Conservation (phyloP, 2,888 invertebrate genomes). For the Didymodactylos carnosus region DNA sequence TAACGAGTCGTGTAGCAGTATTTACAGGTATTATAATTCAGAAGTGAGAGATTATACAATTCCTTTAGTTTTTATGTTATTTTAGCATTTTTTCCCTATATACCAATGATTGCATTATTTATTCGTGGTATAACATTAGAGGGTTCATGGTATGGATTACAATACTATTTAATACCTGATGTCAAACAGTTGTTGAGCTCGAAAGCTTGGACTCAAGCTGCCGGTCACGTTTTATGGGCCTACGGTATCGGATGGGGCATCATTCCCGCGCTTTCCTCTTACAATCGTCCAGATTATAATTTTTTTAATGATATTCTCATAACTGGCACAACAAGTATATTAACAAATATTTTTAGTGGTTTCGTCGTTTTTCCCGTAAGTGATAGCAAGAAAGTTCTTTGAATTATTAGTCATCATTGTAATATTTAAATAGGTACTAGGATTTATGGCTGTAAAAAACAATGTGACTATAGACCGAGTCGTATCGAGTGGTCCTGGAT, state of each 20-base stretch:
- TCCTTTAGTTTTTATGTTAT: too few relatives aligned
- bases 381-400: too few relatives aligned
- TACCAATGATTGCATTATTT: neutral
- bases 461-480: neutral
- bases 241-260: neutral
- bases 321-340: neutral
- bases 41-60: too few relatives aligned
- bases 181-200: neutral
- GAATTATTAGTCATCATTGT: too few relatives aligned
- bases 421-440: too few relatives aligned
- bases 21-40: too few relatives aligned
- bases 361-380: neutral
- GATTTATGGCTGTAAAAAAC: neutral
- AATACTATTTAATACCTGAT: neutral
- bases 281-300: neutral
- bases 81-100: neutral
- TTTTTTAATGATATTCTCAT: neutral
- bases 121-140: neutral
- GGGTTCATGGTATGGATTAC: neutral
- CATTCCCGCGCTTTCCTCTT: neutral
- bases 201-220: neutral
- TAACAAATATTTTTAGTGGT: neutral
- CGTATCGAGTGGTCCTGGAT: neutral
- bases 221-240: neutral
- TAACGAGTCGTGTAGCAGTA: neutral